Evolutionary conservation across 37 sponge, comb jelly and placozoan species (phyloP).

Genomic region (Bolinopsis microptera): DNA sequence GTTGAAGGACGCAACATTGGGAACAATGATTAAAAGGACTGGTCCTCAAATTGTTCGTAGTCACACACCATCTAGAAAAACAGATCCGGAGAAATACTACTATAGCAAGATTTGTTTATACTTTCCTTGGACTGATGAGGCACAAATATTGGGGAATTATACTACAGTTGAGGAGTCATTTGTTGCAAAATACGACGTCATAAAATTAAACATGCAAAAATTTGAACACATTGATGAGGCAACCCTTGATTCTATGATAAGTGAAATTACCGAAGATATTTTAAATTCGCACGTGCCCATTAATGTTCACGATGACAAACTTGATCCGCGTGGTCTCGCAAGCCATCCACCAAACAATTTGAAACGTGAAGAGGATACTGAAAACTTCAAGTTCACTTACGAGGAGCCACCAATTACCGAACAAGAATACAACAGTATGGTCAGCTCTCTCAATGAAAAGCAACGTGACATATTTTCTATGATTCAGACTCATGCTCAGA

Average conservation of each 20-base stretch:
- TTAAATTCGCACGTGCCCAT: too few species aligned
- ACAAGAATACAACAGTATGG: neutral
- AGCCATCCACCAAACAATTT: neutral
- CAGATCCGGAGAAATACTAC: slow-evolving; percentile 5
- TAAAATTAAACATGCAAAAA: neutral
- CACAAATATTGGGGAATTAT: neutral
- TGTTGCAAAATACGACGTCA: too few species aligned
- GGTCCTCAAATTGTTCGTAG: neutral
- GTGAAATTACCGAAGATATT: too few species aligned
- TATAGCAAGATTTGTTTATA: slow-evolving; percentile 29
- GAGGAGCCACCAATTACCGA: slow-evolving; percentile 3
- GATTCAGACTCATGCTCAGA: neutral
- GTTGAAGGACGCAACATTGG: neutral
- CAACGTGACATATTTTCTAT: neutral
- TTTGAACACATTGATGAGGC: neutral
- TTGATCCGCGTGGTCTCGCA: neutral
- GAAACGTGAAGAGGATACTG: neutral
- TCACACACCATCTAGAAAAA: too few species aligned
- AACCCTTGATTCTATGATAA: neutral
- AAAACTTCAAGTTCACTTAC: slow-evolving; percentile 36
- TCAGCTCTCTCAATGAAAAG: neutral
- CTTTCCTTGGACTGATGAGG: too few species aligned
- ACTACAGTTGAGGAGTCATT: neutral
- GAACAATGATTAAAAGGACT: neutral
- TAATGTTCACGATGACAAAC: too few species aligned